Percentiles rank a stretch among this genome's conserved stretches.
Conservation (phyloP, 2,113 vertebrate genomes). For the Ochotona curzoniae region DNA sequence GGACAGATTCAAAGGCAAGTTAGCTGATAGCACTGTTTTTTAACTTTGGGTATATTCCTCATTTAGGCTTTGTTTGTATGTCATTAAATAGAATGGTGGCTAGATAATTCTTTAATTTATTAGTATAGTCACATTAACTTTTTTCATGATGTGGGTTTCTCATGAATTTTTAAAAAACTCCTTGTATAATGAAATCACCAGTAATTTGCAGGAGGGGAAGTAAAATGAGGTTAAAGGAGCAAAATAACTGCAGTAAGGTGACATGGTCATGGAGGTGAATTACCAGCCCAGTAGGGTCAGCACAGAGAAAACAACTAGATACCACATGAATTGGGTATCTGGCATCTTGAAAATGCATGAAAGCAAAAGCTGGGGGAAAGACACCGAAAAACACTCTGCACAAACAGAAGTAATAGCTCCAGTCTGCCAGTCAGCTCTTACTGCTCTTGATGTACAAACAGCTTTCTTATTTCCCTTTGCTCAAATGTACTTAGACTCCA, state of each 20-base stretch:
- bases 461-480: slow-evolving; percentile 17
- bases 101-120: slow-evolving; percentile 22
- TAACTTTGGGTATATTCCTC: not conserved
- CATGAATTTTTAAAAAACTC: too few species aligned
- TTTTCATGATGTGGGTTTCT: too few species aligned
- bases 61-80: not conserved
- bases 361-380: not conserved
- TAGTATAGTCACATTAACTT: not conserved
- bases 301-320: not conserved
- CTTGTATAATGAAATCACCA: not conserved
- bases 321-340: not conserved
- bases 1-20: not conserved
- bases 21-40: not conserved
- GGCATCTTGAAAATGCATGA: not conserved
- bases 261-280: too few species aligned
- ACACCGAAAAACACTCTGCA: not conserved
- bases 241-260: not conserved
- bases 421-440: not conserved
- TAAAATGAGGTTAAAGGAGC: not conserved
- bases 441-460: not conserved
- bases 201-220: not conserved
- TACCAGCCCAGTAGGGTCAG: not conserved
- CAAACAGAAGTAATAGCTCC: not conserved
- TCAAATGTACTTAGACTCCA: slow-evolving; percentile 8
- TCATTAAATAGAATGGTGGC: not conserved